Conservation (phyloP, 2,888 invertebrate species). For the Labia minor region DNA sequence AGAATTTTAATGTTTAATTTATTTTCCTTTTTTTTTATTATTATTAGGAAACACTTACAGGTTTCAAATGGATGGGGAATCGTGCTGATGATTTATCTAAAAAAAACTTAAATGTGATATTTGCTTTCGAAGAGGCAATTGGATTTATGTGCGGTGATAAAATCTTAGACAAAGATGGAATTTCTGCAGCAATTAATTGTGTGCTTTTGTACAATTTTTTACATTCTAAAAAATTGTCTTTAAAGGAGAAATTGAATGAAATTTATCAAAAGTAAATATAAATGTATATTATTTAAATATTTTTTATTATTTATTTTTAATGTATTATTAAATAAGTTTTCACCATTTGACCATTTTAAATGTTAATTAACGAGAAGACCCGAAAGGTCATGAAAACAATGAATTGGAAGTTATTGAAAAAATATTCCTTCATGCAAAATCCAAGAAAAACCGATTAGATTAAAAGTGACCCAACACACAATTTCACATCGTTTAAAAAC, state of each 20-base stretch:
- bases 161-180: conserved; percentile 93
- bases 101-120: conserved; percentile 65
- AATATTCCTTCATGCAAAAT: too few species aligned
- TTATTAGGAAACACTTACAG: conserved; percentile 85
- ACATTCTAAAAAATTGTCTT: conserved; percentile 39
- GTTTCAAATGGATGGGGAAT: conserved; percentile 99
- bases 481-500: too few species aligned
- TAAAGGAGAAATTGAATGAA: conserved; percentile 48
- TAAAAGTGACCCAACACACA: too few species aligned
- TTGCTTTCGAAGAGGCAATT: conserved; percentile 97
- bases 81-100: conserved; percentile 58
- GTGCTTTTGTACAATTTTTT: conserved; percentile 67
- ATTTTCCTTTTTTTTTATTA: conserved; percentile 15
- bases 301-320: background rate
- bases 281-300: conserved; percentile 13
- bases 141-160: conserved; percentile 89
- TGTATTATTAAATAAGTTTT: background rate
- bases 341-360: background rate
- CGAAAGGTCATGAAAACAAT: too few species aligned
- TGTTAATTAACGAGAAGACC: background rate
- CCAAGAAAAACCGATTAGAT: too few species aligned
- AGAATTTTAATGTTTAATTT: conserved; percentile 15
- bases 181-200: conserved; percentile 73
- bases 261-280: conserved; percentile 56
- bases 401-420: too few species aligned